Base-by-base conservation (phyloP, 2,888 invertebrate species). In the Cartodere bifasciata region DNA sequence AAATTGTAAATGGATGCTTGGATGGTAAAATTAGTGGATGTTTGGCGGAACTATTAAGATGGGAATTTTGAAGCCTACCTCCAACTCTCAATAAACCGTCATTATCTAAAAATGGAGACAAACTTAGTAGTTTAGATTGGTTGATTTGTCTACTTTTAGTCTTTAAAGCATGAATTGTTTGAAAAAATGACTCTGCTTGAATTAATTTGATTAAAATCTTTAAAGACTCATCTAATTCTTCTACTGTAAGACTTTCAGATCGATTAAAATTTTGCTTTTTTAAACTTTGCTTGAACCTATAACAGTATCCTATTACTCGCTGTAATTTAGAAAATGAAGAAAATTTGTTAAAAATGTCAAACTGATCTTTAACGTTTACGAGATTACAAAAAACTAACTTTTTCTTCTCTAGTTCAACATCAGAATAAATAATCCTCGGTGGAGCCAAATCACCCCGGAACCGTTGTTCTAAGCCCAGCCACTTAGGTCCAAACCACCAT, bases 1-100 rank as follows among this genome's bases (percentile, higher is more conserved):
- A 23, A n/a, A n/a, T n/a, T n/a, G 6, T 10, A n/a, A 23, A n/a
- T 23, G 7, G 6, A 11, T 23, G 24, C 24, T 23, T 23, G 12
- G 7, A 6, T 11, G 24, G 10, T 10, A 23, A 23, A 7, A 23
- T 23, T 7, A 23, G 7, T 10, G 24, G 5, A 23, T 23, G 24
- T 7, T 10, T 7, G 7, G 7, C 9, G 12, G 7, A 7, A 23
- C 7, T 9, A 23, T 7, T 13, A 9, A 23, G 9, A 9, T 23
- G 9, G 6, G 24, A 23, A 11, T 23, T 23, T 11, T 11, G 5
- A 9, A 23, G 12, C 5, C 24, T 5, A 9, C 24, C 24, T 23
- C 24, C 24, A 7, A 23, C 24, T 7, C 24, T 7, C 5, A 23
- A 5, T 6, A 5, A 9, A 9, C 6, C 24, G 5, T 23, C 9